These are phyloP conservation scores for Sebastes hubbsi DNA, from an alignment of 2,797 vertebrate species.

Conservation along the genomic window DNA sequence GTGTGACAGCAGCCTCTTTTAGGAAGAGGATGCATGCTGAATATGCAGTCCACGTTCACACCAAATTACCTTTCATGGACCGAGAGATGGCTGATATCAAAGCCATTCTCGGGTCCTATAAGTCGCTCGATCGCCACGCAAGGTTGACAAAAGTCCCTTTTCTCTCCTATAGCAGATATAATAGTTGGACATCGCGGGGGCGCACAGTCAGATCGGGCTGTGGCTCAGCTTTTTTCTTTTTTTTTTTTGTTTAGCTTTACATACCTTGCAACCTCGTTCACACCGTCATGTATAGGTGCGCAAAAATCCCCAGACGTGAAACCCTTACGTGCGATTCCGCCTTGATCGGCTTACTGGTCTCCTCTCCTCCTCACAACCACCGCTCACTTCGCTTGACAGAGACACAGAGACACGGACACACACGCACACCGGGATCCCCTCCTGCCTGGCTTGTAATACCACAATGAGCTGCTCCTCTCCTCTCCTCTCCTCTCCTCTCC, in stretches of 20 bases:
- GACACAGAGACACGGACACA: slow-evolving; percentile 53
- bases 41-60: neutral
- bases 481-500: slow-evolving; percentile 16
- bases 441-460: slow-evolving; percentile 47
- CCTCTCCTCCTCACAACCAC: slow-evolving; percentile 40
- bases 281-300: slow-evolving; percentile 71
- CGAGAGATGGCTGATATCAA: neutral
- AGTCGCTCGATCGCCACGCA: slow-evolving; percentile 24
- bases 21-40: slow-evolving; percentile 16
- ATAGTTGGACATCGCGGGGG: slow-evolving; percentile 26
- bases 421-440: slow-evolving; percentile 69
- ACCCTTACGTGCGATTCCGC: slow-evolving; percentile 66
- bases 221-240: neutral
- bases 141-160: slow-evolving; percentile 65
- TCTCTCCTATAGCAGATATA: slow-evolving; percentile 26
- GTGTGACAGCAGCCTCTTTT: slow-evolving; percentile 32
- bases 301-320: slow-evolving; percentile 62
- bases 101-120: neutral
- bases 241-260: neutral
- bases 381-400: slow-evolving; percentile 60
- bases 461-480: slow-evolving; percentile 39
- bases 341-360: slow-evolving; percentile 82
- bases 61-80: slow-evolving; percentile 23
- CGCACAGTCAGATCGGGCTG: neutral
- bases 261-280: slow-evolving; percentile 72